Base-by-base conservation (phyloP, 2,888 invertebrate species). In the Catocala nupta region DNA sequence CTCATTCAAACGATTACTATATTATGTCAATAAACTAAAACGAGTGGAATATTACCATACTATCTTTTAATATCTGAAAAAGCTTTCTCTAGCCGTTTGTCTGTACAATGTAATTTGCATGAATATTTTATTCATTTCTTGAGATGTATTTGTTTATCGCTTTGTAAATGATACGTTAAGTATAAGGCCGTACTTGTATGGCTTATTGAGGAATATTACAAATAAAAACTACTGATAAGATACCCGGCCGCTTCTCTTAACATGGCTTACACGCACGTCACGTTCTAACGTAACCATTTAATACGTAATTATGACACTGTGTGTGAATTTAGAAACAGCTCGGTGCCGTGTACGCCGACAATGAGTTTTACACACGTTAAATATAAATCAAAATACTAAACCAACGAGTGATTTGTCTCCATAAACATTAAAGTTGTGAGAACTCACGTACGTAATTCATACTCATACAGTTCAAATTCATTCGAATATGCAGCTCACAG, bases 321-420 rank as follows among this genome's bases (percentile, higher is more conserved):
- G 65, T 48, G 11, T 16, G 25, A 4, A 48, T 12, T 48, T 48
- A 48, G 25, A 25, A 25, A 9, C 12, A 34, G n/a, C n/a, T 7
- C 9, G 5, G 8, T 16, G 4, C 16, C 16, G 74, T 71, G 4
- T 25, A 39, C 6, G 36, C 36, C 36, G 9, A 39, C 36, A 39
- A 39, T 39, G 36, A 39, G 36, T 39, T 39, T 9, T 39, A 39
- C 6, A 39, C 70, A 63, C 59, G 63, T 72, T 65, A 73, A 73
- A 78, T 47, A 56, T 78, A 78, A 81, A 75, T 81, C 70, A 72
- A 25, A 75, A 66, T 73, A 72, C 74, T 72, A 70, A 73, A 75
- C 72, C 68, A 76, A 60, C 73, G 70, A 74, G 81, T 80, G 83
- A 78, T 85, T 39, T 81, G 83, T 80, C 81, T 85, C 79, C 71